A percentile compares a stretch with the other conserved stretches of the same genome.
These are phyloP conservation scores for Heteromormyrus szaboi DNA, from an alignment of 2,797 vertebrate genomes.

Conservation along the genomic window DNA sequence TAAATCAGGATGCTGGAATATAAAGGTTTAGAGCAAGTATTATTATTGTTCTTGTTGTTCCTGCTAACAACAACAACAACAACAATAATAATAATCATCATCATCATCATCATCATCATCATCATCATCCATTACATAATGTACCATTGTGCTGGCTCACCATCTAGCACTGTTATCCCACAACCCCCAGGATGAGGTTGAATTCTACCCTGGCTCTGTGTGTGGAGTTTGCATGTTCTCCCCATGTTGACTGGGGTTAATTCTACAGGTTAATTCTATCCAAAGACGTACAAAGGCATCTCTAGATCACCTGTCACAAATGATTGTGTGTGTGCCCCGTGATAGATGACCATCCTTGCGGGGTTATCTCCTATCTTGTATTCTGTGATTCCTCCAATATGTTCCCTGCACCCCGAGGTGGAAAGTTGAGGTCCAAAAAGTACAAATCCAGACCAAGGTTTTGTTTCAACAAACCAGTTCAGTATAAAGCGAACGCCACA, in stretches of 20 bases:
- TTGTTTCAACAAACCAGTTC: background rate
- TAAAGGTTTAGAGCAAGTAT: constrained; percentile 2
- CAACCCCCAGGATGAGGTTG: background rate
- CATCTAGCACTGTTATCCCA: background rate
- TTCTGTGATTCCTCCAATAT: background rate
- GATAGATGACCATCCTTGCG: background rate
- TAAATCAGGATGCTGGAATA: background rate
- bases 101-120: background rate
- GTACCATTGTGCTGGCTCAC: background rate
- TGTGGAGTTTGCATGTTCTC: background rate
- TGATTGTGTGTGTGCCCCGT: background rate
- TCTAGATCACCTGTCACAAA: background rate
- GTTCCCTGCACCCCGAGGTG: background rate
- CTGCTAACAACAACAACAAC: background rate
- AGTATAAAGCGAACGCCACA: background rate
- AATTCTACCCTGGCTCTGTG: background rate
- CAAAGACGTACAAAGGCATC: background rate
- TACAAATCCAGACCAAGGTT: background rate
- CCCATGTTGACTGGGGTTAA: background rate
- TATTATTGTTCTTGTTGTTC: background rate
- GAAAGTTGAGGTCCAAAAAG: background rate
- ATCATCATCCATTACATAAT: background rate
- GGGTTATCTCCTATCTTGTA: background rate
- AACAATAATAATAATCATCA: background rate
- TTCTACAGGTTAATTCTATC: background rate